Percentiles rank a stretch among this genome's conserved stretches.
Conservation (phyloP, 2,888 invertebrate genomes). For the Strigamia maritima region DNA sequence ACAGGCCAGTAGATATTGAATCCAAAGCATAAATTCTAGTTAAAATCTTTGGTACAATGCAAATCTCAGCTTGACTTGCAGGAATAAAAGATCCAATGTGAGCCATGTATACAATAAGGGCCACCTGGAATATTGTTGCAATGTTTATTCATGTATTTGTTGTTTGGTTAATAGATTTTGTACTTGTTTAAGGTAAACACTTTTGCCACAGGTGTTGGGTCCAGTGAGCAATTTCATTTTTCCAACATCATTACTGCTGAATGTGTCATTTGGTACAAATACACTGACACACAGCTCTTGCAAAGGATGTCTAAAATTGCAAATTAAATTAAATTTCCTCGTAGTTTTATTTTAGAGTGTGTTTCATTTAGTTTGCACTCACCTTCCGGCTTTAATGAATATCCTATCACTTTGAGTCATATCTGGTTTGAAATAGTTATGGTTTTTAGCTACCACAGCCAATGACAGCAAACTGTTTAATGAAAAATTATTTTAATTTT, state of each 20-base stretch:
- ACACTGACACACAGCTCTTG: slow-evolving; percentile 64
- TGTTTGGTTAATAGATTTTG: neutral
- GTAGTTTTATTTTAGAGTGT: neutral
- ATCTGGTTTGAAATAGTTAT: slow-evolving; percentile 63
- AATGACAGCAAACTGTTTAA: slow-evolving; percentile 64
- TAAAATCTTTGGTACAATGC: slow-evolving; percentile 69
- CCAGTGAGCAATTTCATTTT: slow-evolving; percentile 77
- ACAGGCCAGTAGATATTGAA: slow-evolving; percentile 72
- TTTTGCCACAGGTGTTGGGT: slow-evolving; percentile 89
- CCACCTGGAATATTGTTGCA: slow-evolving; percentile 53
- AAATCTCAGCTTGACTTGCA: slow-evolving; percentile 68
- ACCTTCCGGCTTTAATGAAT: slow-evolving; percentile 62
- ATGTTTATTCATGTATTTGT: neutral
- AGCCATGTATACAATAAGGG: slow-evolving; percentile 75
- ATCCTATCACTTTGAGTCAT: slow-evolving; percentile 60
- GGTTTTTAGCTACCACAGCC: slow-evolving; percentile 63
- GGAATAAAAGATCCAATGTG: slow-evolving; percentile 89
- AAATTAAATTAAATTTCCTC: neutral
- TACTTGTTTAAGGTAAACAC: slow-evolving; percentile 81
- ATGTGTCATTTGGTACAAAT: slow-evolving; percentile 71
- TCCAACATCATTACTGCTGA: slow-evolving; percentile 56
- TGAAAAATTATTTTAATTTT: slow-evolving; percentile 40
- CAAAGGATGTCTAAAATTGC: slow-evolving; percentile 66
- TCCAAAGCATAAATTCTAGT: slow-evolving; percentile 73
- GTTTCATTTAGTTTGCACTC: neutral